phyloP scores from a whole-genome alignment of 2,888 invertebrate genomes.

The Andrena trimmerana region DNA sequence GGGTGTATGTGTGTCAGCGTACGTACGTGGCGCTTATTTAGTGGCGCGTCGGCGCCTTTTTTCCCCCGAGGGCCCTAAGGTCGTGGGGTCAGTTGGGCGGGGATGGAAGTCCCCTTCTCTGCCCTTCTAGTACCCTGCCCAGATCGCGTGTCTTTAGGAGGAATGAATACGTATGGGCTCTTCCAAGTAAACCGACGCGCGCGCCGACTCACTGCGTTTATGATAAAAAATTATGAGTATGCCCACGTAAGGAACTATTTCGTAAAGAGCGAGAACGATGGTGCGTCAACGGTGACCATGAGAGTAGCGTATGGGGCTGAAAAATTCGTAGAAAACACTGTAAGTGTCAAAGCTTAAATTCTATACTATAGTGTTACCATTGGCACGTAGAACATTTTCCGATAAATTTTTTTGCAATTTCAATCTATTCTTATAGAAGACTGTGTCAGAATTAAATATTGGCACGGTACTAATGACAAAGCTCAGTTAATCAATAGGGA shows the following conservation, averaged over 20 bases:
- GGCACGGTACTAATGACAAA: no score
- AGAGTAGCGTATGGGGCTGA: not conserved
- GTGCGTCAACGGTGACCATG: not conserved
- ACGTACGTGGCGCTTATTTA: conserved; percentile 72
- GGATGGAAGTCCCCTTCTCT: conserved; percentile 64
- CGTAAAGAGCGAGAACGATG: not conserved
- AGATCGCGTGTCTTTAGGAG: conserved; percentile 56
- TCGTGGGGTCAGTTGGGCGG: conserved; percentile 76
- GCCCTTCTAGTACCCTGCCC: conserved; percentile 56
- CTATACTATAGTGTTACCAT: no score
- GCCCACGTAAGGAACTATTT: not conserved
- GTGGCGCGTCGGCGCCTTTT: conserved; percentile 77
- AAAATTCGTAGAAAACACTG: not conserved
- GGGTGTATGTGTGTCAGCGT: conserved; percentile 18
- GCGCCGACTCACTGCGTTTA: conserved; percentile 29
- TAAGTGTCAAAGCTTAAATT: no score
- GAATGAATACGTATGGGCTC: conserved; percentile 52
- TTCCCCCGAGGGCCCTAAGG: conserved; percentile 62
- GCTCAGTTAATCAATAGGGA: no score
- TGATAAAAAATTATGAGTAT: conserved; percentile 29
- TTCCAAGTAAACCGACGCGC: conserved; percentile 54
- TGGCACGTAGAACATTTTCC: no score
- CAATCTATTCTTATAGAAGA: no score
- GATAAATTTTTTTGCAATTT: no score
- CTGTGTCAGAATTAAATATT: no score